Conservation (phyloP, 2,113 vertebrate species). For the Cettia cetti region DNA sequence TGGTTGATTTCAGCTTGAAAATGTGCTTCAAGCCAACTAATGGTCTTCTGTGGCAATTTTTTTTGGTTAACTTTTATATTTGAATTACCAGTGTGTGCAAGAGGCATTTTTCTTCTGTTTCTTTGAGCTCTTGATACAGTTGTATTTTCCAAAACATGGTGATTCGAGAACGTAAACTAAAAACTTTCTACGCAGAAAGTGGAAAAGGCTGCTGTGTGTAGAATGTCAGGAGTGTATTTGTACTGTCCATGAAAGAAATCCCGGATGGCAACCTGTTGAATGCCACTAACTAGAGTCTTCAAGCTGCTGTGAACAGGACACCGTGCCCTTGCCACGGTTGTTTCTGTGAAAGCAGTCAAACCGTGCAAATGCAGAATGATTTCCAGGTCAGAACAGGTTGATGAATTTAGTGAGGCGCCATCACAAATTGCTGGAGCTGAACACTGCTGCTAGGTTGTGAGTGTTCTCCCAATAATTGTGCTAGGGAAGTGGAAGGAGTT, state of each 20-base stretch:
- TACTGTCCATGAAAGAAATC: neutral
- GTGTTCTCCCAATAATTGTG: neutral
- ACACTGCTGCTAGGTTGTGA: neutral
- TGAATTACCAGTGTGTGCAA: neutral
- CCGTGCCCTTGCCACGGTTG: neutral
- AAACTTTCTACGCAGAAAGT: neutral
- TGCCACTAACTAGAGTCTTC: neutral
- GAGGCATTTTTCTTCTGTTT: neutral
- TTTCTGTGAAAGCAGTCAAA: neutral
- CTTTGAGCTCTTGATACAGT: neutral
- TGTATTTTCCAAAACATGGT: neutral
- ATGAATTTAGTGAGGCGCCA: neutral
- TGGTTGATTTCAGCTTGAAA: neutral
- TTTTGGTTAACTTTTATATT: neutral
- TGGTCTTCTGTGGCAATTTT: neutral
- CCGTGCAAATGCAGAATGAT: neutral
- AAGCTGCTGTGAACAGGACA: neutral
- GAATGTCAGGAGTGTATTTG: neutral
- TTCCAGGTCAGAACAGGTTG: constrained; percentile 3
- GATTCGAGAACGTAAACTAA: neutral
- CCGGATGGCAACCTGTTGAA: constrained; percentile 3
- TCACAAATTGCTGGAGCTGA: neutral
- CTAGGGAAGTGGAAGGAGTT: neutral
- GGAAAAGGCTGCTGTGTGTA: neutral
- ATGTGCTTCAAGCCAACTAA: neutral